phyloP scores from a whole-genome alignment of 2,888 invertebrate species.

The Ophonus ardosiacus region DNA sequence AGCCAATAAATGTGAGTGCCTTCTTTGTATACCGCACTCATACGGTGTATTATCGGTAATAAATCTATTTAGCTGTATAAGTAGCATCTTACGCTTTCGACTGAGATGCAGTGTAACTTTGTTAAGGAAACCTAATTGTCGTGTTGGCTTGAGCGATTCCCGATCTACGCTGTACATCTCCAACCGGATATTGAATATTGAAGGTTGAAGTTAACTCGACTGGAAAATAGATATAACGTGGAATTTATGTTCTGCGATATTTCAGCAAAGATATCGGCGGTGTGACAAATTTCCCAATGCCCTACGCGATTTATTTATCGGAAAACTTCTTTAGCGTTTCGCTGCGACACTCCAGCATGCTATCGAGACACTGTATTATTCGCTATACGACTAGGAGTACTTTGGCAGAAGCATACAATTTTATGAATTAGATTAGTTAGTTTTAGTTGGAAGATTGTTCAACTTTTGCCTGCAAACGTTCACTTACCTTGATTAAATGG shows the following conservation, averaged over 20 bases:
- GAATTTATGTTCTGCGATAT: constrained; percentile 63
- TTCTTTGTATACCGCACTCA: too few relatives aligned
- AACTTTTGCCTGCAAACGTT: background rate
- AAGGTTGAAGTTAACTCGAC: constrained; percentile 60
- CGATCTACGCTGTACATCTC: constrained; percentile 47
- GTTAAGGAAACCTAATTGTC: background rate
- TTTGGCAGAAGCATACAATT: background rate
- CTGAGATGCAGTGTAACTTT: background rate
- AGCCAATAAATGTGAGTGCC: too few relatives aligned
- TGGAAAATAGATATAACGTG: constrained; percentile 63
- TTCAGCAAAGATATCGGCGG: constrained; percentile 56
- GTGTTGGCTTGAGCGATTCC: background rate
- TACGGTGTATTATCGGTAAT: too few relatives aligned
- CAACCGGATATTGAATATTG: constrained; percentile 62
- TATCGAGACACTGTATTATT: background rate
- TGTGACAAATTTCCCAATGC: constrained; percentile 59
- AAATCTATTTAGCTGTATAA: too few relatives aligned
- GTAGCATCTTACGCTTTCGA: too few relatives aligned
- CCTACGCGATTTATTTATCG: constrained; percentile 58
- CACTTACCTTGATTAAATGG: background rate
- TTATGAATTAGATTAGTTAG: background rate
- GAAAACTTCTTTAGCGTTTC: constrained; percentile 50
- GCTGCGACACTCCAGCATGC: background rate
- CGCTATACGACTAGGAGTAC: background rate
- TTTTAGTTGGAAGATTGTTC: background rate